Percentiles rank a stretch among this genome's conserved stretches.
Evolutionary conservation across 2,113 vertebrate species (phyloP).

Genomic region (Illadopsis cleaveri): DNA sequence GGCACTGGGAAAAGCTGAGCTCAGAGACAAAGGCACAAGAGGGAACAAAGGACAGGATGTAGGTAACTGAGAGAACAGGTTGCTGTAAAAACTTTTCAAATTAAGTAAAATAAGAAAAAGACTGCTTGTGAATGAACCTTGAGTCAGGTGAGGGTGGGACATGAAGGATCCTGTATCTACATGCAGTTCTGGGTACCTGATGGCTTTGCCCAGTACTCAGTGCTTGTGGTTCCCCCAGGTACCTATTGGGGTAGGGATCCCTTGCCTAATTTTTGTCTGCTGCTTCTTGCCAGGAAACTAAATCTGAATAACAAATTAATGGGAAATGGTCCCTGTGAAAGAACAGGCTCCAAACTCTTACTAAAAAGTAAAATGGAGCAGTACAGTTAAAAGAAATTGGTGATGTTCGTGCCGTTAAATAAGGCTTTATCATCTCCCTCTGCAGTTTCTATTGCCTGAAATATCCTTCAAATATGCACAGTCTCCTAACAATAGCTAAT

Average conservation of each 20-base stretch:
- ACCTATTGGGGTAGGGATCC: fast-evolving
- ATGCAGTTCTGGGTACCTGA: background rate
- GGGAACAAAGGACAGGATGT: background rate
- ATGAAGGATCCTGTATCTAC: fast-evolving
- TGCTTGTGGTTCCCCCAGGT: background rate
- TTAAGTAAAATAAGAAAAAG: background rate
- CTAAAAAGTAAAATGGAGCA: background rate
- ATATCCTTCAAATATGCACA: background rate
- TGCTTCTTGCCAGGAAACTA: background rate
- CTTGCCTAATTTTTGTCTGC: background rate
- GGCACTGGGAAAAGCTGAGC: fast-evolving
- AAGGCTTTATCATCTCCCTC: background rate
- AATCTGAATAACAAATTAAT: background rate
- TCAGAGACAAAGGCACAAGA: background rate
- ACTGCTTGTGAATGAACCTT: background rate
- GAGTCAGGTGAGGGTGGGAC: background rate
- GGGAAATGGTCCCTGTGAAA: background rate
- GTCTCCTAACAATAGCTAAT: background rate
- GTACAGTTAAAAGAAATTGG: background rate
- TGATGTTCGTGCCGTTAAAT: background rate
- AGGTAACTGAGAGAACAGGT: background rate
- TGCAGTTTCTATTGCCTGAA: background rate
- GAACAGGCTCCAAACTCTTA: background rate
- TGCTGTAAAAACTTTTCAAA: background rate
- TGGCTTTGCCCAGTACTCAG: background rate